Percentiles rank a stretch among this genome's conserved stretches.
These are phyloP conservation scores for Phymatocera aterrima DNA, from an alignment of 2,888 invertebrate genomes.

Conservation along the genomic window DNA sequence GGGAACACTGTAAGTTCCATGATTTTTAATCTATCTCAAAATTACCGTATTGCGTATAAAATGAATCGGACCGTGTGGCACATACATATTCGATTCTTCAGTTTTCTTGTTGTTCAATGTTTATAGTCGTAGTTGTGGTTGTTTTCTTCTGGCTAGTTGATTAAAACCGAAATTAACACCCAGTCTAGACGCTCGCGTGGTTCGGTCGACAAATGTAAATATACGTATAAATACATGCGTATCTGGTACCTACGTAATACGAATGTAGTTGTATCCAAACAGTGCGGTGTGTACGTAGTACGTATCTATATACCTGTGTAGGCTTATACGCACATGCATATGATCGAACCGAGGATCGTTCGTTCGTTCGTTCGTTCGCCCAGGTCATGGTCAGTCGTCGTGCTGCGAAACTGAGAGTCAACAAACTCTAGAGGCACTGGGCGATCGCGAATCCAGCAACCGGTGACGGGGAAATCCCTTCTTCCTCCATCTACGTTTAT, in stretches of 20 bases:
- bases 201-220: too few relatives aligned
- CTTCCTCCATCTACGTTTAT: too few relatives aligned
- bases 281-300: not conserved
- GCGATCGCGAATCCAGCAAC: slow-evolving; percentile 36
- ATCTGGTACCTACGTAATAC: not conserved
- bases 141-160: too few relatives aligned
- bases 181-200: too few relatives aligned
- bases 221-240: not conserved
- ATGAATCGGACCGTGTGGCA: too few relatives aligned
- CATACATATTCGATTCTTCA: too few relatives aligned
- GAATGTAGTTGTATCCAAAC: not conserved
- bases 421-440: slow-evolving; percentile 67
- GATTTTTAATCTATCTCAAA: too few relatives aligned
- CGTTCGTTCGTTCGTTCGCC: slow-evolving; percentile 68
- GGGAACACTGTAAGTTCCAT: too few relatives aligned
- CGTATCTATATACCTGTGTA: not conserved
- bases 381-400: slow-evolving; percentile 72
- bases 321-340: not conserved
- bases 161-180: too few relatives aligned
- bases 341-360: slow-evolving; percentile 58
- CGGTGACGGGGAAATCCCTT: not conserved
- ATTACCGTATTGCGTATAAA: too few relatives aligned
- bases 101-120: too few relatives aligned
- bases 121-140: too few relatives aligned
- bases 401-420: slow-evolving; percentile 71